These are phyloP conservation scores for Eptesicus fuscus DNA, from an alignment of 2,113 vertebrate genomes.

Conservation along the genomic window DNA sequence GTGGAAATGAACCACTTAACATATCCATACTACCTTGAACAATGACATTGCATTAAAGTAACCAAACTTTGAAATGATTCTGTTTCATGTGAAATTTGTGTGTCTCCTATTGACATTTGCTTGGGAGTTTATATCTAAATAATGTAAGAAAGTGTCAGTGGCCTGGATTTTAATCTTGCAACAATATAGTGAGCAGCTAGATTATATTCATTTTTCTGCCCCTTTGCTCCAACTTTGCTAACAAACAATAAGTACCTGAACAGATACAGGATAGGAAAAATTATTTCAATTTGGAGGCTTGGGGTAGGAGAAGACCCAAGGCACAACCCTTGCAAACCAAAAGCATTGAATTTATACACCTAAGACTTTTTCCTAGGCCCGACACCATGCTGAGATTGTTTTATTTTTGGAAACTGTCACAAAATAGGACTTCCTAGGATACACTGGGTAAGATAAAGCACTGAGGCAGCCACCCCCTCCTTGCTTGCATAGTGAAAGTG, in stretches of 20 bases:
- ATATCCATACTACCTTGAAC: slow-evolving; percentile 46
- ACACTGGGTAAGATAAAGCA: background rate
- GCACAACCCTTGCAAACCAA: background rate
- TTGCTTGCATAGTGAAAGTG: background rate
- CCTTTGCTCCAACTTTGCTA: background rate
- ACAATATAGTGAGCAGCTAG: background rate
- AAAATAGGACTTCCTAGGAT: background rate
- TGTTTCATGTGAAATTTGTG: slow-evolving; percentile 38
- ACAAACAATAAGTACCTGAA: background rate
- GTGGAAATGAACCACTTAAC: slow-evolving; percentile 42
- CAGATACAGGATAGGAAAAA: background rate
- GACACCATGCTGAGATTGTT: background rate
- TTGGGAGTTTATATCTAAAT: background rate
- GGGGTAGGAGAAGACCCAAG: background rate
- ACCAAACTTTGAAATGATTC: slow-evolving; percentile 43
- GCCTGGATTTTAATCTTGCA: background rate
- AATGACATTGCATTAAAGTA: slow-evolving; percentile 62
- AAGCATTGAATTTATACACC: background rate
- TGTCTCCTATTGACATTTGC: slow-evolving; percentile 11
- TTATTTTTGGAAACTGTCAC: background rate
- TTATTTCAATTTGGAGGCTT: background rate
- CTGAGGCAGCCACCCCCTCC: background rate
- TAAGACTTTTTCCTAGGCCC: background rate
- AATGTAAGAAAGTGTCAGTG: background rate
- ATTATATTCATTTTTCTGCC: background rate